Conservation (phyloP, 23 tunicate species). For the Halocynthia roretzi region DNA sequence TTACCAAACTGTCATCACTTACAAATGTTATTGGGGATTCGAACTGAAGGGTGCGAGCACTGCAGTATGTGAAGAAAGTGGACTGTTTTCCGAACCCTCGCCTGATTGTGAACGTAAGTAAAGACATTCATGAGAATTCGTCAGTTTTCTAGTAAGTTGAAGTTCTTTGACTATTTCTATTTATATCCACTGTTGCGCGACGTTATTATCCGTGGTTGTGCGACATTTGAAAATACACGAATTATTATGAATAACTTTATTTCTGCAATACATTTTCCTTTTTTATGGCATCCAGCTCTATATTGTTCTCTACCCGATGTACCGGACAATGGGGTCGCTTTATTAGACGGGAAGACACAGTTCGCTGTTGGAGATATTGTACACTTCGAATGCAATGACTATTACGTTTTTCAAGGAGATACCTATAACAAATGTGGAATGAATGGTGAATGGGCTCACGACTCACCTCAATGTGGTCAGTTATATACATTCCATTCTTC, state of each 20-base stretch:
- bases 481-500: too few relatives aligned
- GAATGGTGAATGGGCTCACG: constrained; percentile 15
- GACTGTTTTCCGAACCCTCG: constrained; percentile 16
- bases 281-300: background rate
- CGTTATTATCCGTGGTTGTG: too few relatives aligned
- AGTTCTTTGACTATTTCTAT: too few relatives aligned
- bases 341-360: background rate
- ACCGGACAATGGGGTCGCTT: background rate
- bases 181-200: too few relatives aligned
- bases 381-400: constrained; percentile 19
- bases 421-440: background rate
- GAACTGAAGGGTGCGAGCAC: constrained; percentile 9
- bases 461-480: background rate
- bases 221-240: too few relatives aligned
- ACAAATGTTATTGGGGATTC: background rate
- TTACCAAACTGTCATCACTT: too few relatives aligned
- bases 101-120: constrained; percentile 27
- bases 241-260: too few relatives aligned
- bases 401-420: constrained; percentile 4
- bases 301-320: background rate
- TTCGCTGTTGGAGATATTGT: constrained; percentile 9
- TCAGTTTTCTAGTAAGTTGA: too few relatives aligned
- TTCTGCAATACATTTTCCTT: too few relatives aligned
- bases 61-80: constrained; percentile 9
- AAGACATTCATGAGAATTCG: background rate